These are phyloP conservation scores for Pyxicephalus adspersus DNA, from an alignment of 2,113 vertebrate genomes.

Conservation along the genomic window DNA sequence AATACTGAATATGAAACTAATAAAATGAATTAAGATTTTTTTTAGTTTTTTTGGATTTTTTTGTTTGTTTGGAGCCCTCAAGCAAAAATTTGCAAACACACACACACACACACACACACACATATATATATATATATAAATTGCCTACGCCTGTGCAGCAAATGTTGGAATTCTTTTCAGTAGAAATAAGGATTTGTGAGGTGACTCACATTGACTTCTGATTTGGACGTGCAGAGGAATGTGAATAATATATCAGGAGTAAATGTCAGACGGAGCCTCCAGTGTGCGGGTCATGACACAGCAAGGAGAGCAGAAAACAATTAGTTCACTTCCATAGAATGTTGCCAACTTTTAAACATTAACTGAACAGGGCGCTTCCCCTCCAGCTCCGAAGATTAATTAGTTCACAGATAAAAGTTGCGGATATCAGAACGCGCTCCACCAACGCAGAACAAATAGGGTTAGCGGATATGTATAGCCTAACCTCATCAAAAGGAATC, in stretches of 20 bases:
- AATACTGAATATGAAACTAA: no score
- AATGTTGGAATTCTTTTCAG: no score
- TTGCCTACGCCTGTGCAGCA: no score
- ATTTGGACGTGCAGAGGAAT: slow-evolving; percentile 8
- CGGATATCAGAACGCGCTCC: not conserved
- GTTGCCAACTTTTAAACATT: slow-evolving; percentile 50
- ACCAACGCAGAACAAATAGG: not conserved
- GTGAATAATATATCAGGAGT: slow-evolving; percentile 19
- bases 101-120: no score
- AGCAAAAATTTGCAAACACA: no score
- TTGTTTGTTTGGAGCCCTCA: no score
- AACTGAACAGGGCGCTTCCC: slow-evolving; percentile 14
- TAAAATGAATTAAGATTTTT: no score
- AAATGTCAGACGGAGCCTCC: not conserved
- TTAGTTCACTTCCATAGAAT: slow-evolving; percentile 14
- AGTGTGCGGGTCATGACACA: slow-evolving; percentile 12
- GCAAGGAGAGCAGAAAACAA: slow-evolving; percentile 36
- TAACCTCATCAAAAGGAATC: no score
- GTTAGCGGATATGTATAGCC: no score
- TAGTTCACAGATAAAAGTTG: slow-evolving; percentile 15
- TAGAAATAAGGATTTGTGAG: not conserved
- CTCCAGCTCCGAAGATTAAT: slow-evolving; percentile 21
- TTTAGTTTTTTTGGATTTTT: no score
- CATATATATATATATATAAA: no score
- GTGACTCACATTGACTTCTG: not conserved